A percentile compares a stretch with the other conserved stretches of the same genome.
Conservation (phyloP, 2,888 invertebrate genomes). For the Norana najaformis region DNA sequence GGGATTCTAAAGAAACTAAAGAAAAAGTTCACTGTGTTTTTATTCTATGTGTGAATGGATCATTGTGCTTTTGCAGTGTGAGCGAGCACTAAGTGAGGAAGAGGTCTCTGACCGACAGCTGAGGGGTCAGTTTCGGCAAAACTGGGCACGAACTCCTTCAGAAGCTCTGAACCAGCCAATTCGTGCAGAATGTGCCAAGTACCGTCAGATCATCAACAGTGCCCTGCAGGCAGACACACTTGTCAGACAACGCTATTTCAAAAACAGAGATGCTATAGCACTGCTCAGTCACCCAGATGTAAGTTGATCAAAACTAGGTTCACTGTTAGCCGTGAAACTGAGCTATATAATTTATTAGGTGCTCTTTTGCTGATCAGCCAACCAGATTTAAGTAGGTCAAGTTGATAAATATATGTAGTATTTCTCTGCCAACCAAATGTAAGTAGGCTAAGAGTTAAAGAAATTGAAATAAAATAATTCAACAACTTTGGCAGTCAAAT, state of each 20-base stretch:
- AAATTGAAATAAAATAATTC: no score
- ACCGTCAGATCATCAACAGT: constrained; percentile 83
- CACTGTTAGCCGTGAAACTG: no score
- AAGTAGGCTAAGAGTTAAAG: no score
- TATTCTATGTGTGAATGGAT: neutral
- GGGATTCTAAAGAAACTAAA: neutral
- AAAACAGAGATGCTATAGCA: constrained; percentile 77
- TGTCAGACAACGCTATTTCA: constrained; percentile 82
- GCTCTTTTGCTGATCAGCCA: no score
- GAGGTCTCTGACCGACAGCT: constrained; percentile 85
- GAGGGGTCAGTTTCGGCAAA: constrained; percentile 84
- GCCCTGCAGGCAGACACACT: constrained; percentile 80
- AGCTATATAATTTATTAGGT: no score
- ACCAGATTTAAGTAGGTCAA: no score
- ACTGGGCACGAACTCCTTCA: constrained; percentile 88
- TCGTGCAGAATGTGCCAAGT: constrained; percentile 84
- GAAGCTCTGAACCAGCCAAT: constrained; percentile 81
- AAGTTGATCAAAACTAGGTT: constrained; percentile 24
- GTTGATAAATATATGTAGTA: no score
- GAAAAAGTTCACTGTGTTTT: neutral
- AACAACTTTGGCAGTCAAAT: no score
- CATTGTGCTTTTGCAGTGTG: constrained; percentile 54
- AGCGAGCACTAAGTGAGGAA: constrained; percentile 81
- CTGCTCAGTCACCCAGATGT: constrained; percentile 76
- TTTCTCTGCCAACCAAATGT: no score